Base-by-base conservation (phyloP, 2,888 invertebrate species). In the Tenthredo livida region DNA sequence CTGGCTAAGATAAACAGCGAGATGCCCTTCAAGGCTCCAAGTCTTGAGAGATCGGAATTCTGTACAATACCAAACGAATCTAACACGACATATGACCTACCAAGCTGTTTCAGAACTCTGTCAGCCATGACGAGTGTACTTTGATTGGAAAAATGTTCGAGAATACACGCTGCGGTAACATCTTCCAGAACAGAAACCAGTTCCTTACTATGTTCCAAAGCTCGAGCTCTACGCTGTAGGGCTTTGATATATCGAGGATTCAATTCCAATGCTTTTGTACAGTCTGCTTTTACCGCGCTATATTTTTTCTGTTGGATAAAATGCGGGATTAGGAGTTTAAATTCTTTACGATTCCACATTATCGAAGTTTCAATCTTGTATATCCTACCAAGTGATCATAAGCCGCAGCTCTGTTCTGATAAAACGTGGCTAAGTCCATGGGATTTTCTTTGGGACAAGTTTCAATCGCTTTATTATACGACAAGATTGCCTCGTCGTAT, bases 321-420 rank as follows among this genome's bases (percentile, higher is more conserved):
- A 25, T 47, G 7, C 17, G 58, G 17, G 29, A 4, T 25, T 37
- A 54, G 21, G 10, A 17, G 58, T 4, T 67, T 3, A 1, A 78
- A 43, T 73, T 50, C 47, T n/a, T 37, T 3, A 85, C 33, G 65
- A 72, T n/a, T 72, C 15, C 67, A 67, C 40, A 58, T 10, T 54
- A n/a, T 72, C 58, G 0, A 85, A 43, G n/a, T 10, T 72, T 1
- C 25, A 40, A 40, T 70, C 37, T 40, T 67, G 50, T 43, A 47
- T 33, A 65, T 88, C 85, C 92, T 92, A 96, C 96, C 91, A 98
- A 94, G 93, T 98, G 97, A 93, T 99, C 99, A 93, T 98, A 98
- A 70, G 98, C 97, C 21, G 99, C 99, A 15, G 99, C 99, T 89
- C 98, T 96, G 92, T 99, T 99, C 93, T 99, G 99, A 93, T 98